Percentiles rank a stretch among this genome's conserved stretches.
Conservation (phyloP, 2,113 vertebrate species). For the Pseudorhombus dupliciocellatus region DNA sequence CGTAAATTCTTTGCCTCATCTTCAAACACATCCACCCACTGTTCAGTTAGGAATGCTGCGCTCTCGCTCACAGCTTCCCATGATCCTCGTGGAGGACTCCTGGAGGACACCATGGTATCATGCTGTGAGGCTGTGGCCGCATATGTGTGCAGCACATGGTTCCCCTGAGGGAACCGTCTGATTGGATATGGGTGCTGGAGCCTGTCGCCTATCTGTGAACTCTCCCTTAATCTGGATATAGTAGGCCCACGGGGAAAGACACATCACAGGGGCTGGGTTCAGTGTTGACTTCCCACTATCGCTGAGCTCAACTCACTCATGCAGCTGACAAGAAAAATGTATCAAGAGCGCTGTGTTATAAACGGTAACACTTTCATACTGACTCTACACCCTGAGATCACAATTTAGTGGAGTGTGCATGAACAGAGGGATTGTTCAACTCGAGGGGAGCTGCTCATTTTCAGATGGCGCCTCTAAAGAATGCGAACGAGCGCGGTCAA, state of each 20-base stretch:
- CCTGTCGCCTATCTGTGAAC: constrained; percentile 76
- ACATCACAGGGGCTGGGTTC: constrained; percentile 66
- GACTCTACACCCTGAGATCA: constrained; percentile 17
- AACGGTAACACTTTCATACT: constrained; percentile 28
- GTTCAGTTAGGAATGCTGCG: constrained; percentile 43
- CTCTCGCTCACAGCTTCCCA: constrained; percentile 44
- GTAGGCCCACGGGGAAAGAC: constrained; percentile 77
- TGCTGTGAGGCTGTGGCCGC: constrained; percentile 72
- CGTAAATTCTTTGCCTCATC: constrained; percentile 49
- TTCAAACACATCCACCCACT: constrained; percentile 39
- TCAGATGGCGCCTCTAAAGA: neutral
- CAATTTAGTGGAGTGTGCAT: constrained; percentile 14
- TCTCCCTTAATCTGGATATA: constrained; percentile 77
- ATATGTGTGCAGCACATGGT: constrained; percentile 78
- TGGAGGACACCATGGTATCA: constrained; percentile 71
- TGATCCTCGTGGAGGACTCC: constrained; percentile 71
- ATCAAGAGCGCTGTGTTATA: constrained; percentile 39
- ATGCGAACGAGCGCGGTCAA: neutral
- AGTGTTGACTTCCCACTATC: constrained; percentile 59
- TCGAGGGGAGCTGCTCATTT: neutral
- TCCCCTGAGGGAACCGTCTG: constrained; percentile 72
- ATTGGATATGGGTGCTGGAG: constrained; percentile 77
- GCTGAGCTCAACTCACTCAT: constrained; percentile 61
- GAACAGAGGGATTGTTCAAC: constrained; percentile 7
- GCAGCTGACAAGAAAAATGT: constrained; percentile 60